Evolutionary conservation across 2,113 vertebrate genomes (phyloP).

Genomic region (Microcebus jonahi): DNA sequence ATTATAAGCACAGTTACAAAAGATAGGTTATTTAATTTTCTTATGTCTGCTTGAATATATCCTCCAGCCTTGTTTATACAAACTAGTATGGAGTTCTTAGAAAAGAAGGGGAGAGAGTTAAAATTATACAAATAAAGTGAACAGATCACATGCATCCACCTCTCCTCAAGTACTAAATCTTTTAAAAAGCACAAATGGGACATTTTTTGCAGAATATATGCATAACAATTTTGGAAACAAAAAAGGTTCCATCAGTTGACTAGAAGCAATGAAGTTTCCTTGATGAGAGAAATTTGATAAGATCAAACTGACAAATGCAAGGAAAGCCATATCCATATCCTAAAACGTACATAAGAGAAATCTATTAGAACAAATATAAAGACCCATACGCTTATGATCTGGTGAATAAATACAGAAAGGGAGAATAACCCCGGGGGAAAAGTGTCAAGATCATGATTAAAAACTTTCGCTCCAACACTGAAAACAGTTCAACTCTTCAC

Average conservation of each 20-base stretch:
- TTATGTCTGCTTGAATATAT: neutral
- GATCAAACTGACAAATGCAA: neutral
- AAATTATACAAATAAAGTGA: neutral
- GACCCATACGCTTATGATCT: neutral
- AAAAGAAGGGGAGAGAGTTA: neutral
- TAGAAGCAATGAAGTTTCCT: neutral
- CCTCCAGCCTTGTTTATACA: neutral
- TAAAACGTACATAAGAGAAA: neutral
- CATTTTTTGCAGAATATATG: neutral
- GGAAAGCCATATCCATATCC: neutral
- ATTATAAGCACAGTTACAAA: neutral
- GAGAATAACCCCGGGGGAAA: neutral
- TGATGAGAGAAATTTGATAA: neutral
- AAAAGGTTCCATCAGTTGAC: neutral
- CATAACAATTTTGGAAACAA: neutral
- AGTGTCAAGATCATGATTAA: neutral
- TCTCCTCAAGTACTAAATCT: neutral
- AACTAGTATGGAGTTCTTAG: neutral
- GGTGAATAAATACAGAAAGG: neutral
- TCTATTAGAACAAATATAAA: neutral
- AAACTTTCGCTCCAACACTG: neutral
- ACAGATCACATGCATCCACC: neutral
- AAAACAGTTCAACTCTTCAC: neutral
- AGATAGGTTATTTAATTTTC: neutral
- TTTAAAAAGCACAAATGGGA: neutral